phyloP scores from a whole-genome alignment of 2,888 invertebrate genomes.

The Parnassius glacialis region DNA sequence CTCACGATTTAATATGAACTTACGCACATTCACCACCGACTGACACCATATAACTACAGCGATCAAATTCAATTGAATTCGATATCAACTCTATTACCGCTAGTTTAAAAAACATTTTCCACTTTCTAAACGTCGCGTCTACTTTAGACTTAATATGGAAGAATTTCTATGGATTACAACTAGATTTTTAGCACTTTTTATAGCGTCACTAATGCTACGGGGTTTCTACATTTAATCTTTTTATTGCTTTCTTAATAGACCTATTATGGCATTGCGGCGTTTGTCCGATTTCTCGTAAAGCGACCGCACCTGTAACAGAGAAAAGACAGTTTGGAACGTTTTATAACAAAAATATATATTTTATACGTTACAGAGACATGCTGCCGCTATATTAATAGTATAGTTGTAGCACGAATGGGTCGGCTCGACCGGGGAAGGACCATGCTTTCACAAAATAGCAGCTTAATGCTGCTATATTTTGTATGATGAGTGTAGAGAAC shows the following conservation, averaged over 20 bases:
- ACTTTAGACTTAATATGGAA: conserved; percentile 52
- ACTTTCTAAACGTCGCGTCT: conserved; percentile 28
- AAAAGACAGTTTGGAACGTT: neutral
- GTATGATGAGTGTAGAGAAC: no score
- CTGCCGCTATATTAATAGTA: no score
- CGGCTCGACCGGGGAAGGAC: no score
- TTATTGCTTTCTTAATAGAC: conserved; percentile 75
- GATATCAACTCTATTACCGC: conserved; percentile 14
- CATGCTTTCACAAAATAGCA: no score
- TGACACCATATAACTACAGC: conserved; percentile 21
- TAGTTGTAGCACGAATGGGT: no score
- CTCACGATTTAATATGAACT: conserved; percentile 18
- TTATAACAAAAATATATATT: no score
- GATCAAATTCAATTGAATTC: conserved; percentile 7
- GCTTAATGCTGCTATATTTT: no score
- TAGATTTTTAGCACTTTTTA: conserved; percentile 53
- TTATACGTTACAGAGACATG: no score
- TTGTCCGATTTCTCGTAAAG: conserved; percentile 34
- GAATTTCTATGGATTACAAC: conserved; percentile 47
- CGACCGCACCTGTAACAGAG: conserved; percentile 61
- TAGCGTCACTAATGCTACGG: conserved; percentile 56
- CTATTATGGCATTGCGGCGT: conserved; percentile 50
- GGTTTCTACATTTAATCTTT: conserved; percentile 60
- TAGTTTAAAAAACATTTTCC: conserved; percentile 29
- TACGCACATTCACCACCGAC: conserved; percentile 33